Conservation (phyloP, 2,888 invertebrate genomes). For the Ametastegia equiseti region DNA sequence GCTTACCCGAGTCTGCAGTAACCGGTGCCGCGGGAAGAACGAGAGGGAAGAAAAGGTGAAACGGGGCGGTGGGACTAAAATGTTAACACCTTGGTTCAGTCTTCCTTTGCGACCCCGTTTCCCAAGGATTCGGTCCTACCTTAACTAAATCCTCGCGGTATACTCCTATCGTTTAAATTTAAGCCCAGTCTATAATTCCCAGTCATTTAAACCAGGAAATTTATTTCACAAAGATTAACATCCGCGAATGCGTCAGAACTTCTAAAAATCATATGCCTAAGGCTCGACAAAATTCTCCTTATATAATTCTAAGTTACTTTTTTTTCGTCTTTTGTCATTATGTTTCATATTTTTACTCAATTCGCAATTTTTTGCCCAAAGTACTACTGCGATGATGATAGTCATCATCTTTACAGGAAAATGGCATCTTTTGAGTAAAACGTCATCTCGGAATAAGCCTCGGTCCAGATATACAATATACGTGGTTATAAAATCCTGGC, state of each 20-base stretch:
- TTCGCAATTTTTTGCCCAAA: neutral
- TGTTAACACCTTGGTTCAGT: constrained; percentile 56
- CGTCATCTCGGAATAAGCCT: constrained; percentile 5
- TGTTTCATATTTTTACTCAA: neutral
- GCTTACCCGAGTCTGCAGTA: constrained; percentile 55
- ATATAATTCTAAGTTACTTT: neutral
- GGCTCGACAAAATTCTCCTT: neutral
- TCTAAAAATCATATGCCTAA: too few relatives aligned
- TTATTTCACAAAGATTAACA: neutral
- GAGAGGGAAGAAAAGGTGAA: constrained; percentile 50
- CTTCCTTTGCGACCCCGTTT: constrained; percentile 47
- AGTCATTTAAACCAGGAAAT: neutral
- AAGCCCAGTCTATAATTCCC: neutral
- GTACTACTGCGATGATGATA: neutral
- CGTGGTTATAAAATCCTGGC: neutral
- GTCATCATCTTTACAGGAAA: neutral
- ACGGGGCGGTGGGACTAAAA: constrained; percentile 58
- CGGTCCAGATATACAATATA: constrained; percentile 2
- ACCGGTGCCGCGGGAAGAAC: constrained; percentile 52
- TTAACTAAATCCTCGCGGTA: constrained; percentile 30
- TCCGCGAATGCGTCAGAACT: too few relatives aligned
- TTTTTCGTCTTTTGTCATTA: neutral
- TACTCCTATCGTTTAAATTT: constrained; percentile 20
- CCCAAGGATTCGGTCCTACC: constrained; percentile 24
- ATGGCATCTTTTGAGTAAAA: neutral